These are phyloP conservation scores for Natrix natrix DNA, from an alignment of 2,797 vertebrate species.

Conservation along the genomic window DNA sequence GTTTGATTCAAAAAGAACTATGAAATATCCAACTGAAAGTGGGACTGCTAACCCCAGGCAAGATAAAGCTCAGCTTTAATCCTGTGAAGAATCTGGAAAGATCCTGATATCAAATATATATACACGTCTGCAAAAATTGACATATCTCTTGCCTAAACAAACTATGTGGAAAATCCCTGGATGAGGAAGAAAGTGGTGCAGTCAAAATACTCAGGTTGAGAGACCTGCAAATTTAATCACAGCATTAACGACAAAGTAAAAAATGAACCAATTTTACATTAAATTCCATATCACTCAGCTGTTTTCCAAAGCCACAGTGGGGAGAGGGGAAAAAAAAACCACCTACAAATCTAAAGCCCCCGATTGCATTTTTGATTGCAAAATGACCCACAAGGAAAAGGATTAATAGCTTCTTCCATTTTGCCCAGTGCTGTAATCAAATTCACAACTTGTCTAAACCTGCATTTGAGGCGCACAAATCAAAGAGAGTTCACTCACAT, in stretches of 20 bases:
- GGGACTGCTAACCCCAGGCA: not conserved
- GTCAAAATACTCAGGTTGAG: not conserved
- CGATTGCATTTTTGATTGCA: not conserved
- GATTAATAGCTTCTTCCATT: not conserved
- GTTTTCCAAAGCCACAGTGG: not conserved
- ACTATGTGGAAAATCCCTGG: not conserved
- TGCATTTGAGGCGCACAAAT: not conserved
- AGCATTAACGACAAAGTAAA: not conserved
- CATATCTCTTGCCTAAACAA: not conserved
- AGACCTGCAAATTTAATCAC: not conserved
- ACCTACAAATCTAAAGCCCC: not conserved
- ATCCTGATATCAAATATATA: not conserved
- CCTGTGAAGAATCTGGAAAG: not conserved
- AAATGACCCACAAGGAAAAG: conserved; percentile 1
- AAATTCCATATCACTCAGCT: not conserved
- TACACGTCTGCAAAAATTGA: not conserved
- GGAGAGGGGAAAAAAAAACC: not conserved
- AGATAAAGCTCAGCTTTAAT: not conserved
- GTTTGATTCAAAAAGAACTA: not conserved
- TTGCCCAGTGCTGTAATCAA: not conserved
- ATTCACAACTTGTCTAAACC: not conserved
- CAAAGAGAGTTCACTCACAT: not conserved
- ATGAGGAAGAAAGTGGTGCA: not conserved
- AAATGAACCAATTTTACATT: not conserved
- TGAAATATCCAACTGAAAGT: not conserved